Evolutionary conservation across 1,140 invertebrate species (phyloP).

Genomic region (Metaphire vulgaris): DNA sequence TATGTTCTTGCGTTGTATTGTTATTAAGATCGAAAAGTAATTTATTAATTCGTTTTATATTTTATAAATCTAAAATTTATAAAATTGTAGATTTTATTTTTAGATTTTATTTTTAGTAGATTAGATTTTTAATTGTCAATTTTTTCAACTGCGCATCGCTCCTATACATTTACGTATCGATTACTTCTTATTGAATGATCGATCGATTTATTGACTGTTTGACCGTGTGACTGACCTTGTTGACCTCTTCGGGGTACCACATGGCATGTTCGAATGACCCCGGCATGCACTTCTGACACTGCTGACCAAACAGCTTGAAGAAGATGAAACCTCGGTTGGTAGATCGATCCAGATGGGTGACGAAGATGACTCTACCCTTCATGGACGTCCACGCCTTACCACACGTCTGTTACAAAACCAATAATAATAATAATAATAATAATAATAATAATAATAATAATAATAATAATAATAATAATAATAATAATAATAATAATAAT

Average conservation of each 20-base stretch:
- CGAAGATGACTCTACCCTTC: slow-evolving; percentile 55
- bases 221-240: slow-evolving; percentile 50
- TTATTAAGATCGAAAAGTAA: too few relatives aligned
- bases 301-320: slow-evolving; percentile 55
- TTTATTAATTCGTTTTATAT: too few relatives aligned
- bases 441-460: neutral
- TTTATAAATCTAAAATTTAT: too few relatives aligned
- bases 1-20: too few relatives aligned
- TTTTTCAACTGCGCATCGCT: too few relatives aligned
- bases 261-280: slow-evolving; percentile 52
- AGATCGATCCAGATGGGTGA: slow-evolving; percentile 50
- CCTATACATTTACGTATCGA: too few relatives aligned
- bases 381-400: slow-evolving; percentile 57
- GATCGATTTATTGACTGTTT: too few relatives aligned
- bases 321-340: slow-evolving; percentile 48
- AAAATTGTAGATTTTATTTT: too few relatives aligned
- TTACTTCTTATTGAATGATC: too few relatives aligned
- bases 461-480: slow-evolving; percentile 4
- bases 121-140: too few relatives aligned
- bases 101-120: too few relatives aligned
- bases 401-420: slow-evolving; percentile 41
- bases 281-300: slow-evolving; percentile 53
- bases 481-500: slow-evolving; percentile 4
- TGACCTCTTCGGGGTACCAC: slow-evolving; percentile 57
- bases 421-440: neutral